These are phyloP conservation scores for Euproctis similis DNA, from an alignment of 2,888 invertebrate species.

Conservation along the genomic window DNA sequence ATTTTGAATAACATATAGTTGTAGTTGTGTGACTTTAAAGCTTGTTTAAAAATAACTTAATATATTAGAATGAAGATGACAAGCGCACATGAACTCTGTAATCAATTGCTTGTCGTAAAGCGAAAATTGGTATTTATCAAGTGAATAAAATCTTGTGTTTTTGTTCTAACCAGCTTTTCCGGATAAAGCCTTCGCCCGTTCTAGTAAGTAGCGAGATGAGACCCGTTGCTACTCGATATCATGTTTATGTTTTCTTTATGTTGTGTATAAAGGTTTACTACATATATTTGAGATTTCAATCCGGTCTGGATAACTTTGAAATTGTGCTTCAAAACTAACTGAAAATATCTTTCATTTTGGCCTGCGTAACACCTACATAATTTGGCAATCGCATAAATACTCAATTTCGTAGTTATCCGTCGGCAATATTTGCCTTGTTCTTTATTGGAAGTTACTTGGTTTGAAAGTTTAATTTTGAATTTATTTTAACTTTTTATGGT, in stretches of 20 bases:
- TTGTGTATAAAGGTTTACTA: slow-evolving; percentile 17
- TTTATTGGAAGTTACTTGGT: no score
- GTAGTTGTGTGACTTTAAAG: slow-evolving; percentile 53
- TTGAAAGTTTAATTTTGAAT: no score
- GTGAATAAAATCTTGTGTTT: slow-evolving; percentile 53
- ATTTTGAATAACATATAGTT: slow-evolving; percentile 31
- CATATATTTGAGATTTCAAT: slow-evolving; percentile 8
- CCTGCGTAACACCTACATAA: no score
- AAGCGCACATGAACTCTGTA: slow-evolving; percentile 64
- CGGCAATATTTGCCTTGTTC: no score
- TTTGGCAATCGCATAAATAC: no score
- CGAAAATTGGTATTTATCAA: slow-evolving; percentile 47
- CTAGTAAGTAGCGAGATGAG: slow-evolving; percentile 90
- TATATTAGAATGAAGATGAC: slow-evolving; percentile 53
- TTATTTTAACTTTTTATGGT: no score
- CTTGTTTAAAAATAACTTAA: slow-evolving; percentile 44
- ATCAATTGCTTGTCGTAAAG: slow-evolving; percentile 52
- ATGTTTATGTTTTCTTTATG: slow-evolving; percentile 30
- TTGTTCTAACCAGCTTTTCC: slow-evolving; percentile 91
- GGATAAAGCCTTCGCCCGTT: slow-evolving; percentile 98
- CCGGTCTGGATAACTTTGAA: slow-evolving; percentile 13
- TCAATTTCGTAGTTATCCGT: no score
- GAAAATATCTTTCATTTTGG: no score
- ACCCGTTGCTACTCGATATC: slow-evolving; percentile 66
- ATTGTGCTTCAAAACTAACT: no score